Conservation (phyloP, 2,113 vertebrate species). For the Spea bombifrons region DNA sequence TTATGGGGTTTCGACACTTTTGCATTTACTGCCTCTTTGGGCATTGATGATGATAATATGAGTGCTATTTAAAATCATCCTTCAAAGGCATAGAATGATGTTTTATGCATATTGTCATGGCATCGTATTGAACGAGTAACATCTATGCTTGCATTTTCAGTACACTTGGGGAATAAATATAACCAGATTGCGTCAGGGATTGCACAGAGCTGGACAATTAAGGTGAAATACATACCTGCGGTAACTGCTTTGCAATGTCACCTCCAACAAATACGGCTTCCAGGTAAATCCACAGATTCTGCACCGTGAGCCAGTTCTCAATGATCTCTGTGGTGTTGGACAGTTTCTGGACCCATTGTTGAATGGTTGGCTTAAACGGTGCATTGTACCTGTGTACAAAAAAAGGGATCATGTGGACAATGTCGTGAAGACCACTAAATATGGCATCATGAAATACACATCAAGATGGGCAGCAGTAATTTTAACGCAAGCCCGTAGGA, state of each 20-base stretch:
- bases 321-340: conserved; percentile 76
- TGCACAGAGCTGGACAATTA: neutral
- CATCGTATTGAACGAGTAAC: neutral
- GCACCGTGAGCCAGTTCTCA: conserved; percentile 79
- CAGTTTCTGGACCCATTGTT: conserved; percentile 79
- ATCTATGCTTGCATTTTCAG: neutral
- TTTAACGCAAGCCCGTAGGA: too few species aligned
- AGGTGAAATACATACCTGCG: conserved; percentile 62
- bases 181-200: neutral
- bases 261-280: conserved; percentile 84
- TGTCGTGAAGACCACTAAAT: too few species aligned
- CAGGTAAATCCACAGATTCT: conserved; percentile 85
- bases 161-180: neutral
- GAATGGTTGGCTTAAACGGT: conserved; percentile 72
- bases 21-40: neutral
- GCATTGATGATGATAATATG: neutral
- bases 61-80: neutral
- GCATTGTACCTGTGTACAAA: conserved; percentile 68
- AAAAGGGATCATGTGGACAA: too few species aligned
- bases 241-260: conserved; percentile 82
- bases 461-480: too few species aligned
- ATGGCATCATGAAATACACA: too few species aligned
- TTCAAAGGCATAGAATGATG: neutral
- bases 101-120: neutral
- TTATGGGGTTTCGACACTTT: neutral